phyloP scores from a whole-genome alignment of 1,140 invertebrate species.

The Drosophila mauritiana region DNA sequence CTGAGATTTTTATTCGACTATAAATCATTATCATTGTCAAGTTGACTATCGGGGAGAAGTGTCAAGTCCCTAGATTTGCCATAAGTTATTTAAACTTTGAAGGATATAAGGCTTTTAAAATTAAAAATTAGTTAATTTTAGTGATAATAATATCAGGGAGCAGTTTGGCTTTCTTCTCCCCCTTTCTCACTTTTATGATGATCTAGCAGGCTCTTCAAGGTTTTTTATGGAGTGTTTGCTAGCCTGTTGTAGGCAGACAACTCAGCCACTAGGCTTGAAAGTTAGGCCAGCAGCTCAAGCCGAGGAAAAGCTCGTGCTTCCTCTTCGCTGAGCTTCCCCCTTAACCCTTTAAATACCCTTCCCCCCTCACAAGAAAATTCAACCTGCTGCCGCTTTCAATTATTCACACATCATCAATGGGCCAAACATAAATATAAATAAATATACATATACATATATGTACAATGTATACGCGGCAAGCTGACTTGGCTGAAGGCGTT shows the following conservation, averaged over 20 bases:
- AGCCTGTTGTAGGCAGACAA: conserved; percentile 78
- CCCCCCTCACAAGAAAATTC: neutral
- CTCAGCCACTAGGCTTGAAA: conserved; percentile 63
- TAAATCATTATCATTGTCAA: neutral
- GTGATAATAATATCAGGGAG: conserved; percentile 20
- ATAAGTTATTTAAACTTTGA: too few relatives aligned
- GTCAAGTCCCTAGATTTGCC: too few relatives aligned
- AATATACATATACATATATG: neutral
- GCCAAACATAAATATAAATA: neutral
- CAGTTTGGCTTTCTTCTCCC: conserved; percentile 21
- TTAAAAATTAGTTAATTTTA: neutral
- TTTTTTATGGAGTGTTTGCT: conserved; percentile 67
- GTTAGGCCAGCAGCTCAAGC: conserved; percentile 16
- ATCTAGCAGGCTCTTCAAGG: conserved; percentile 45
- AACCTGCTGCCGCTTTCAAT: conserved; percentile 67
- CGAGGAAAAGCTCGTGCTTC: conserved; percentile 19
- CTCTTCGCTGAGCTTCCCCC: neutral
- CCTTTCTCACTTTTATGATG: conserved; percentile 2
- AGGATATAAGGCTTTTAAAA: too few relatives aligned
- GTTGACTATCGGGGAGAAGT: too few relatives aligned
- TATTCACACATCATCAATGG: conserved; percentile 74
- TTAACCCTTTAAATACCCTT: neutral
- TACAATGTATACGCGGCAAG: neutral
- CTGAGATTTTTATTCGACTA: too few relatives aligned
- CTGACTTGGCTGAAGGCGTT: neutral